Conservation (phyloP, 1,140 invertebrate species). For the Steinernema khuongi region DNA sequence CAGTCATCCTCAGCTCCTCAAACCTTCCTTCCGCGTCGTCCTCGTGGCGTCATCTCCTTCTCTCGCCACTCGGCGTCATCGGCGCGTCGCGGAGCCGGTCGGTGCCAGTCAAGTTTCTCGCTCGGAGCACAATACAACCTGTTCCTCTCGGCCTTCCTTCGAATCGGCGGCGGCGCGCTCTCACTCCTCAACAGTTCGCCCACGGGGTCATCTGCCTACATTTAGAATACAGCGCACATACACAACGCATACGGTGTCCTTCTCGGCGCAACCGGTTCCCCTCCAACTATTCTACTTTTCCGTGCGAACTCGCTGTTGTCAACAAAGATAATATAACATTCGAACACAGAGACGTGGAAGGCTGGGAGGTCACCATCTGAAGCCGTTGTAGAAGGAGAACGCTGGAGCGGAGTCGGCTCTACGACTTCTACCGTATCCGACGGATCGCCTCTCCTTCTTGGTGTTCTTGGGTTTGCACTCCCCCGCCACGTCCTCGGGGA, state of each 20-base stretch:
- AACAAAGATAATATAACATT: constrained; percentile 14
- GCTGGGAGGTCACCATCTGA: neutral
- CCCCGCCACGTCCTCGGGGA: neutral
- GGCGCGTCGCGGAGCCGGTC: neutral
- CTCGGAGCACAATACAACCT: constrained; percentile 14
- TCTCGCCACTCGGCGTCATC: no score
- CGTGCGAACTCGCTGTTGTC: neutral
- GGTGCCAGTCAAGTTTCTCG: constrained; percentile 10
- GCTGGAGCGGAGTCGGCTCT: no score
- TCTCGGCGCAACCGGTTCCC: constrained; percentile 1
- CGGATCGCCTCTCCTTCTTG: no score
- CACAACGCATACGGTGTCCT: constrained; percentile 8
- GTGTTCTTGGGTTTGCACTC: neutral
- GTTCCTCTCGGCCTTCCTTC: constrained; percentile 14
- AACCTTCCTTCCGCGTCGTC: neutral
- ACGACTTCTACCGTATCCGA: no score
- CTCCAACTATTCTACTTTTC: constrained; percentile 7
- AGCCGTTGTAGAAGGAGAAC: neutral
- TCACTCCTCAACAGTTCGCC: neutral
- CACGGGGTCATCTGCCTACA: constrained; percentile 16
- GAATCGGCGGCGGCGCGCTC: neutral
- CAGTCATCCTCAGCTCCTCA: neutral
- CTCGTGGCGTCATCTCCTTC: neutral
- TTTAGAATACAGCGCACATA: constrained; percentile 11
- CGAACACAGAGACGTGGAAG: neutral